Evolutionary conservation across 1,140 invertebrate species (phyloP).

Genomic region (Cyrtorhinus lividipennis): DNA sequence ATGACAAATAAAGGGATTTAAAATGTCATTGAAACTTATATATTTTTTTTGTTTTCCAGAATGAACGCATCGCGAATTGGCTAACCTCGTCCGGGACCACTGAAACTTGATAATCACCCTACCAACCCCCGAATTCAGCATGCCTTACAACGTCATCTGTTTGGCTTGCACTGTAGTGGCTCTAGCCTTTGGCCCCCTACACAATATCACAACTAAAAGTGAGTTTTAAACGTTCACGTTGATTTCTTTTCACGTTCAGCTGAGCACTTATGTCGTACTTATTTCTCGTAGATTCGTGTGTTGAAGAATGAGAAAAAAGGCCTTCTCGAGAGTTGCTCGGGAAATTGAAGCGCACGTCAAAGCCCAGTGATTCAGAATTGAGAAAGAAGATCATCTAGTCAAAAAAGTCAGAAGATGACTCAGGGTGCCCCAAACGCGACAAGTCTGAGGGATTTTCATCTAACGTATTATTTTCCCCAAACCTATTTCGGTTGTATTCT

Average conservation of each 20-base stretch:
- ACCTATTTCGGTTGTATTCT: too few relatives aligned
- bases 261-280: background rate
- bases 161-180: slow-evolving; percentile 93
- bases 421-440: too few relatives aligned
- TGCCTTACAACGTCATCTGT: slow-evolving; percentile 99
- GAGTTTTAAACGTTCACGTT: background rate
- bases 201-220: slow-evolving; percentile 86
- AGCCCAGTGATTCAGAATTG: too few relatives aligned
- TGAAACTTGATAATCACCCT: slow-evolving; percentile 82
- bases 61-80: slow-evolving; percentile 37
- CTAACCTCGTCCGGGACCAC: slow-evolving; percentile 64
- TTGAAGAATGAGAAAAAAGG: background rate
- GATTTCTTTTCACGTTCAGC: too few relatives aligned
- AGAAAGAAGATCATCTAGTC: too few relatives aligned
- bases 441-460: too few relatives aligned
- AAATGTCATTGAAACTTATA: background rate
- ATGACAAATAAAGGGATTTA: background rate
- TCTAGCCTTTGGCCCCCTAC: slow-evolving; percentile 90
- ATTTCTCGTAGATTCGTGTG: background rate
- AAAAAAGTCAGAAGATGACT: too few relatives aligned
- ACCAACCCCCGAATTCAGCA: slow-evolving; percentile 98
- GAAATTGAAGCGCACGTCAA: too few relatives aligned
- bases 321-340: background rate
- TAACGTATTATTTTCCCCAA: too few relatives aligned
- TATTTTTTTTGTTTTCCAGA: slow-evolving; percentile 26